These are phyloP conservation scores for Mustelus asterias DNA, from an alignment of 2,113 vertebrate genomes.

Conservation along the genomic window DNA sequence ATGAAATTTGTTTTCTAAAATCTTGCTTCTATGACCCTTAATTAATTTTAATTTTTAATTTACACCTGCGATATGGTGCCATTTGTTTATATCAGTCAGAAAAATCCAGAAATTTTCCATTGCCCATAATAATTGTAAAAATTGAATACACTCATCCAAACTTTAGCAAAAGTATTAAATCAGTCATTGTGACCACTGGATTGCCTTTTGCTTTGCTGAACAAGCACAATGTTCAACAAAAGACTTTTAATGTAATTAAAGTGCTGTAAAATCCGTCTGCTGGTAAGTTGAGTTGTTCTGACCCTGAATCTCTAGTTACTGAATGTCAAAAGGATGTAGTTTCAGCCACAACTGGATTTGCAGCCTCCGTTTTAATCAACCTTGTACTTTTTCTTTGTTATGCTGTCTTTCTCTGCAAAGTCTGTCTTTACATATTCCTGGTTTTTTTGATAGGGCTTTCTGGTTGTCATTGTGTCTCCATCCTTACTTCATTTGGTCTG, in stretches of 20 bases:
- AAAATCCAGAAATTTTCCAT: background rate
- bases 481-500: background rate
- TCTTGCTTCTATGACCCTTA: background rate
- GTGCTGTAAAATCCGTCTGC: background rate
- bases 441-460: background rate
- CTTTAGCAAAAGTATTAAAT: background rate
- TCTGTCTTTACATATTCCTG: background rate
- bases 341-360: background rate
- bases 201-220: background rate
- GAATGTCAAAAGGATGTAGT: background rate
- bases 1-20: background rate
- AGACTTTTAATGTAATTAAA: background rate
- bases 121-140: background rate
- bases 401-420: background rate
- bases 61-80: background rate
- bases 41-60: background rate
- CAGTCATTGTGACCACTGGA: background rate
- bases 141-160: background rate
- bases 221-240: background rate
- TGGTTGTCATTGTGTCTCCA: background rate
- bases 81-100: background rate
- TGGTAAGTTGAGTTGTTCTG: background rate
- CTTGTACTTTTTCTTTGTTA: background rate
- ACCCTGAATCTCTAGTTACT: background rate
- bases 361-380: background rate